Evolutionary conservation across 2,113 vertebrate genomes (phyloP), one percentile per base, ranked within the genome.

Genomic region (Puntigrus tetrazona): DNA sequence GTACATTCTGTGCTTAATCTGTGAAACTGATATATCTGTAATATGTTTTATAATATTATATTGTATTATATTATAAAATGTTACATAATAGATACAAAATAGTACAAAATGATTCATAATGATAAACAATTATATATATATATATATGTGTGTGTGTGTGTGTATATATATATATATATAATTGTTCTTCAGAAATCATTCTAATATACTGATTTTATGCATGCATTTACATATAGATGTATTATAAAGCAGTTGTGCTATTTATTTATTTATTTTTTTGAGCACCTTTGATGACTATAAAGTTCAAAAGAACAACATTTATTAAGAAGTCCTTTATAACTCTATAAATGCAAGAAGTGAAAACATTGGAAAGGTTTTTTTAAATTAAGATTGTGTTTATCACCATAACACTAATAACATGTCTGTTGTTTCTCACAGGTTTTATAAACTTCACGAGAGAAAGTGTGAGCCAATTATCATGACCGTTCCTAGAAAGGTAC

Each of bases 391-490:
- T 73, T 20, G 22, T 79, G 25, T 27, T 55, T 45, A 43, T 50
- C 41, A 82, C 25, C 67, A 63, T 31, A 75, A 41, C 65, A 5
- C 22, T 50, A 69, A 69, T 69, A 34, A 69, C 34, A 50, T 7
- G 52, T 38, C 31, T 69, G 9, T 81, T 59, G 86, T 11, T 85
- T 50, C 70, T 77, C 82, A 14, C 86, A 99, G 98, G 91, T 99
- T 99, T 94, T 99, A 98, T 94, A 99, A 99, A 93, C 95, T 99
- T n/a, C 98, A 99, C 0, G 98, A 99, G 94, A 95, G 98, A 86
- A 99, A 99, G 77, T 99, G 98, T 81, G 98, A 99, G 82, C 97
- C 98, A 76, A 97, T 99, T 89, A 98, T 98, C 92, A 99, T 99
- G 98, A 99, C 97, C 0, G 98, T 99, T 77, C 98, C 98, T 38